Conservation (phyloP, 2,888 invertebrate genomes). For the Drosophila colorata region DNA sequence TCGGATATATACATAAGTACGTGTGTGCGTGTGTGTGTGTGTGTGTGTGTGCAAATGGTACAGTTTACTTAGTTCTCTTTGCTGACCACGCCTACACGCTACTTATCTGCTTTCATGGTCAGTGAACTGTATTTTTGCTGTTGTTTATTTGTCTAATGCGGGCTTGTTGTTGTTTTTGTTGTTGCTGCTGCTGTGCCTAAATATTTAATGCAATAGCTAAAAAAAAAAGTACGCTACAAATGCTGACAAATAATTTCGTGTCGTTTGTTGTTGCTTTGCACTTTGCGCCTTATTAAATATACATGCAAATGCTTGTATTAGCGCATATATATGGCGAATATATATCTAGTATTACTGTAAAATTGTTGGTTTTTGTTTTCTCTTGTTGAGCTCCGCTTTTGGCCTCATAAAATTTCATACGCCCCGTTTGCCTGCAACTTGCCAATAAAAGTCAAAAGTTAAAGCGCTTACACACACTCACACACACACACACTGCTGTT, state of each 20-base stretch:
- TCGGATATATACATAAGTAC: neutral
- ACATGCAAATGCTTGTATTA: slow-evolving; percentile 19
- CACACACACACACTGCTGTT: slow-evolving; percentile 4
- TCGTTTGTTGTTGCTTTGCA: slow-evolving; percentile 16
- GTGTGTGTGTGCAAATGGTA: neutral
- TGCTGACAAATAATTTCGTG: neutral
- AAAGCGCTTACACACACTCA: slow-evolving; percentile 14
- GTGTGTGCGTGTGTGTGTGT: neutral
- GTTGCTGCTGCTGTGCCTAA: slow-evolving; percentile 8
- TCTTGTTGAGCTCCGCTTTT: slow-evolving; percentile 7
- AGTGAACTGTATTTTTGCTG: slow-evolving; percentile 27
- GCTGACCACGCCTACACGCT: slow-evolving; percentile 5
- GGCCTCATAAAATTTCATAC: slow-evolving; percentile 21
- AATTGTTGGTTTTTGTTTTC: slow-evolving; percentile 31
- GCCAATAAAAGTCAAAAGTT: slow-evolving; percentile 55
- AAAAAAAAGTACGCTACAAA: slow-evolving; percentile 26
- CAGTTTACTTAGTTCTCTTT: neutral
- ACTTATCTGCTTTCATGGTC: slow-evolving; percentile 20
- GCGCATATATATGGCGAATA: neutral
- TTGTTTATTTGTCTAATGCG: neutral
- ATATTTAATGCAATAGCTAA: slow-evolving; percentile 25
- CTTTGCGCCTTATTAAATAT: slow-evolving; percentile 63
- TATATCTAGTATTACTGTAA: slow-evolving; percentile 10
- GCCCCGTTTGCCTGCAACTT: slow-evolving; percentile 28
- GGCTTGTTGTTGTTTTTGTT: neutral